Base-by-base conservation (phyloP, 2,797 vertebrate species). In the Chloroceryle inda region DNA sequence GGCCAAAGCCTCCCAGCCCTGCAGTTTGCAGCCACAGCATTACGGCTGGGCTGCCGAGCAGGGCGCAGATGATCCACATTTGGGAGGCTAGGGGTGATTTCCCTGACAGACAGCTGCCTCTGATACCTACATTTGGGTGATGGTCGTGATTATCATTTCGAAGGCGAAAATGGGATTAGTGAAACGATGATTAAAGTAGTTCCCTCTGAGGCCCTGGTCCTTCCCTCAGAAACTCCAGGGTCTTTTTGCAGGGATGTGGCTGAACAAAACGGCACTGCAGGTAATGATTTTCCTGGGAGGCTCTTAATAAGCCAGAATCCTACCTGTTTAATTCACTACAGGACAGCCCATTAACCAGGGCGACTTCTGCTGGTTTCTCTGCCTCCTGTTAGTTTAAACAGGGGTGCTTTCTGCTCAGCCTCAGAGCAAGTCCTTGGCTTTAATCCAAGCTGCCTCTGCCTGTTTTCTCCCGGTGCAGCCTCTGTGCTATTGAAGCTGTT, bases 81-180 rank as follows among this genome's bases (percentile, higher is more conserved):
- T 79, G 88, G 68, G 79, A 63, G 95, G 94, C 82, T 4, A 83
- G 29, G 80, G 94, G 64, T 85, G 90, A 92, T 93, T 96, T 95
- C 94, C 82, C 92, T 90, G 94, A 83, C 74, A 87, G 91, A 59
- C 96, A 96, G 91, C 69, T 88, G 92, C 64, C 84, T 92, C 63
- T 79, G 73, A 42, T 38, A 31, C 0, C 2, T 73, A 55, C 23
- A 27, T n/a, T 50, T 76, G 69, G 49, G 74, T 4, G 19, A 85
- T 33, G 72, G 40, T 26, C 0, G 4, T 2, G 8, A 68, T 68
- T 47, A 26, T 22, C 38, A 59, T 82, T 94, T 55, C 62, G 81
- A 93, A 86, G 56, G 85, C 77, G 83, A 96, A 92, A 92, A 85
- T 58, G 44, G 50, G 73, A 88, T 85, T 71, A 72, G 78, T 29